Base-by-base conservation (phyloP, 2,113 vertebrate species). In the Nerophis ophidion region DNA sequence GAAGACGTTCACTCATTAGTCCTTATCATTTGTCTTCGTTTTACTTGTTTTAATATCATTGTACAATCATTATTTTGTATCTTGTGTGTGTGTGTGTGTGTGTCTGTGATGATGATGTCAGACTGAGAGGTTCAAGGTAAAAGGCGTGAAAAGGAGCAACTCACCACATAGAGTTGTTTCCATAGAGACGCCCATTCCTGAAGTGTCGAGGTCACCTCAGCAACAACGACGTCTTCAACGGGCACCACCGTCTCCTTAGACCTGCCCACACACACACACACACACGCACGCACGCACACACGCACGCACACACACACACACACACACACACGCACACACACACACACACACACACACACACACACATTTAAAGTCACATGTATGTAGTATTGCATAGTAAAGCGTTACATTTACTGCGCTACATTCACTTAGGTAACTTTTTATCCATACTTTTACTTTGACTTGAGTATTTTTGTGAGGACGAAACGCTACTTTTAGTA, bases 131-230 rank as follows among this genome's bases (percentile, higher is more conserved):
- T 26, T 26, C 26, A 26, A 26, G 26, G 26, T 26, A 26, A 26
- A 26, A 26, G 26, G 26, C 26, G 26, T 26, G 2, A 26, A 26
- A 13, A 38, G 48, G 5, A 33, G 2, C 1, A 53, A 3, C 95
- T 92, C 84, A 99, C 96, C 92, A 98, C 96, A 72, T 97, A 99
- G 10, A 98, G 91, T 85, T 99, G 94, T 66, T 98, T 99, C 96
- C 96, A 98, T 16, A 98, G 89, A 7, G 91, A 86, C 3, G 94
- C 90, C 96, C 96, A 99, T 84, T 99, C 96, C 82, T 97, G 95
- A 34, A 99, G 90, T 0, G 96, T 98, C 0, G 91, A 87, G 55
- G 95, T 98, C 74, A 96, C 95, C 86, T 99, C 96, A 1, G 93
- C 94, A 45, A 95, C 90, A 15, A 96, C 88, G 62, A 92, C 92